A percentile compares a stretch with the other conserved stretches of the same genome.
Conservation (phyloP, 2,797 vertebrate genomes). For the Euthynnus affinis region DNA sequence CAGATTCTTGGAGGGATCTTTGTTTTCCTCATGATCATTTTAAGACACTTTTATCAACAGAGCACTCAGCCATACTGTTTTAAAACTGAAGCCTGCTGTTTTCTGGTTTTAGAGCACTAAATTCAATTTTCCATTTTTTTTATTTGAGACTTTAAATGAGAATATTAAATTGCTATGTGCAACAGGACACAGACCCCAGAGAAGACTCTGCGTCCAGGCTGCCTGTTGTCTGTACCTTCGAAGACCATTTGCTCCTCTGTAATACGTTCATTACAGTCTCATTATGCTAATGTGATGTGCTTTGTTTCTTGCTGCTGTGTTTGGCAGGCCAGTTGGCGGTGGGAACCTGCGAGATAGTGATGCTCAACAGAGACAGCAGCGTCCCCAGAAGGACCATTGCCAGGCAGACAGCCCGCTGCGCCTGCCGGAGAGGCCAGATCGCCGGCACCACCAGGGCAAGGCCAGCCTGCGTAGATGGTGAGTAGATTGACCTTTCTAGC, state of each 20-base stretch:
- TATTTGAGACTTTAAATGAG: slow-evolving; percentile 25
- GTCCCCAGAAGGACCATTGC: slow-evolving; percentile 89
- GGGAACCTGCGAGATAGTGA: slow-evolving; percentile 91
- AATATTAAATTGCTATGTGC: slow-evolving; percentile 26
- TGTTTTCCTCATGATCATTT: slow-evolving; percentile 29
- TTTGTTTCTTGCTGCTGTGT: slow-evolving; percentile 67
- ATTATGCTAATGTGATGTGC: slow-evolving; percentile 68
- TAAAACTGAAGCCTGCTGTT: slow-evolving; percentile 19
- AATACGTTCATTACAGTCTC: slow-evolving; percentile 65
- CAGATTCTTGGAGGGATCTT: slow-evolving; percentile 25
- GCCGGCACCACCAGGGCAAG: slow-evolving; percentile 89
- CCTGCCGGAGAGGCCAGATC: slow-evolving; percentile 90
- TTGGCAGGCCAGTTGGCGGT: slow-evolving; percentile 89
- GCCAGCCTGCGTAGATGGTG: slow-evolving; percentile 90
- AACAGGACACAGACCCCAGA: slow-evolving; percentile 7
- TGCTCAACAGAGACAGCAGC: slow-evolving; percentile 91
- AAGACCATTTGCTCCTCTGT: slow-evolving; percentile 58
- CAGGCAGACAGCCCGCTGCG: slow-evolving; percentile 90
- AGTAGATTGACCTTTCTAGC: slow-evolving; percentile 62
- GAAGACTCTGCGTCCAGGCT: not conserved
- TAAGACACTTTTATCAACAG: slow-evolving; percentile 35
- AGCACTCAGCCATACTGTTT: slow-evolving; percentile 28
- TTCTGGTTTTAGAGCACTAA: slow-evolving; percentile 22
- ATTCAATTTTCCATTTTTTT: slow-evolving; percentile 23
- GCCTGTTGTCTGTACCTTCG: slow-evolving; percentile 44